Conservation (phyloP, 2,888 invertebrate genomes). For the Clivina fossor region DNA sequence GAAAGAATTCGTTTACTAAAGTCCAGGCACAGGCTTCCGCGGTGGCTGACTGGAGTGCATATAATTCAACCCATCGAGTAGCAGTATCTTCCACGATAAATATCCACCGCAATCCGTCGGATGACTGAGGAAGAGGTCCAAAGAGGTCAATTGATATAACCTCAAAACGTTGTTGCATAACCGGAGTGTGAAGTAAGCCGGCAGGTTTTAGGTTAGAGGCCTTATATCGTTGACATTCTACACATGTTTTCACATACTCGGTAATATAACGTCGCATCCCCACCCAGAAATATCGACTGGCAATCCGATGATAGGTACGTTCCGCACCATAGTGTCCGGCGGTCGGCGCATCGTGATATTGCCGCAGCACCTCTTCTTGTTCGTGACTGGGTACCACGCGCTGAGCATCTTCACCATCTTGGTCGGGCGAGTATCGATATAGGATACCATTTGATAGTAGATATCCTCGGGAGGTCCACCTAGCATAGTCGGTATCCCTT, state of each 20-base stretch:
- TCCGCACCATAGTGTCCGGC: conserved; percentile 46
- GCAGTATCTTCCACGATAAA: conserved; percentile 27
- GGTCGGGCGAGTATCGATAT: conserved; percentile 23
- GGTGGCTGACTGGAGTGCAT: conserved; percentile 42
- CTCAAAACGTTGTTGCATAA: conserved; percentile 30
- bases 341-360: conserved; percentile 51
- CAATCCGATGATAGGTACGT: conserved; percentile 39
- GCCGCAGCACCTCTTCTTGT: conserved; percentile 32
- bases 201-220: conserved; percentile 37
- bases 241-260: conserved; percentile 23
- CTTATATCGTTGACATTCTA: conserved; percentile 27
- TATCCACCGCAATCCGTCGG: conserved; percentile 34
- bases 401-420: conserved; percentile 35
- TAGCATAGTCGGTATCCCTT: conserved; percentile 9
- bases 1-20: conserved; percentile 44
- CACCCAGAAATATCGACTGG: conserved; percentile 30
- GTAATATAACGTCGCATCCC: conserved; percentile 19
- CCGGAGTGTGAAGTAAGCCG: conserved; percentile 27
- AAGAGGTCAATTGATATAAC: conserved; percentile 31
- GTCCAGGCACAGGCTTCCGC: conserved; percentile 42
- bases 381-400: conserved; percentile 37
- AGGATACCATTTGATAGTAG: conserved; percentile 29
- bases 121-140: conserved; percentile 34
- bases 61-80: conserved; percentile 48
- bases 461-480: conserved; percentile 28